Evolutionary conservation across 2,113 vertebrate genomes (phyloP).

Genomic region (Chelonoidis abingdonii): DNA sequence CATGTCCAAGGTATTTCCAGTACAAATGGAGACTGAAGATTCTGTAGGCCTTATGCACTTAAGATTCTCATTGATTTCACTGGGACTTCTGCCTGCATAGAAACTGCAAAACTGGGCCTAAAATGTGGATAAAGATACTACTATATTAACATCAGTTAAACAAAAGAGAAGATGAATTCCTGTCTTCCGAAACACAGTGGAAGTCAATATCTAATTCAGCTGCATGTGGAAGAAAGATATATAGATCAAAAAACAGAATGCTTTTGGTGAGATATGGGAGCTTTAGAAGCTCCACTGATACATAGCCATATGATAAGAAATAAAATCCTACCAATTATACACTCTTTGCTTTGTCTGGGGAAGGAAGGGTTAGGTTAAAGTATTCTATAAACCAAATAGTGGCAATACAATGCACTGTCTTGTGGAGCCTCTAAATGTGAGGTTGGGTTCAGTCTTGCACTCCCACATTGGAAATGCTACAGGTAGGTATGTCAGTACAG

Average conservation of each 20-base stretch:
- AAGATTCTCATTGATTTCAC: neutral
- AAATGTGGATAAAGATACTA: neutral
- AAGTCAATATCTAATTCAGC: neutral
- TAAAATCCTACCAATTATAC: neutral
- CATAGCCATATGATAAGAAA: neutral
- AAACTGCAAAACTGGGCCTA: neutral
- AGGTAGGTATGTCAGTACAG: neutral
- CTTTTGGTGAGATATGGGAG: neutral
- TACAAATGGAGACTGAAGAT: neutral
- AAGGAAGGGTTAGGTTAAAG: neutral
- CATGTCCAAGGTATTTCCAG: neutral
- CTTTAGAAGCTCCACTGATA: neutral
- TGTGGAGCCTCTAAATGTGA: neutral
- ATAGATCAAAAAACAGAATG: neutral
- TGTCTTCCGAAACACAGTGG: neutral
- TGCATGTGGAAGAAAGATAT: neutral
- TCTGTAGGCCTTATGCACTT: accelerated
- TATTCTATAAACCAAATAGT: neutral
- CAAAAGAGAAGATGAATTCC: neutral
- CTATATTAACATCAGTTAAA: neutral
- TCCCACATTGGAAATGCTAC: neutral
- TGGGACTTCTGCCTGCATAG: neutral
- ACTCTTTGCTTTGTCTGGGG: neutral
- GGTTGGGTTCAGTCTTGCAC: neutral
- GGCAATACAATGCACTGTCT: neutral